A percentile compares a stretch with the other conserved stretches of the same genome.
Conservation (phyloP, 2,797 vertebrate genomes). For the Coranthus polyacanthus region DNA sequence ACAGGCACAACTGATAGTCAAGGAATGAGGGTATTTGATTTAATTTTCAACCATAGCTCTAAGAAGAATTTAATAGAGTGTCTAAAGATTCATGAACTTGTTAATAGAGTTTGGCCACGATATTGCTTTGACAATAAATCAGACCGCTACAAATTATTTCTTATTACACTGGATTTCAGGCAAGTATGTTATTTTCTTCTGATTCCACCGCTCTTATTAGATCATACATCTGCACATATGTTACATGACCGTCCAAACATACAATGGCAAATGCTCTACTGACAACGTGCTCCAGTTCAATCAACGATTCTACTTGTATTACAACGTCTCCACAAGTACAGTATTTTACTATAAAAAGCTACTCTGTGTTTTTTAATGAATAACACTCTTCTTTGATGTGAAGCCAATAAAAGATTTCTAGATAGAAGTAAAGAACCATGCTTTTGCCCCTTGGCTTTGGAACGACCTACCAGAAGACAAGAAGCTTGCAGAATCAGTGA, state of each 20-base stretch:
- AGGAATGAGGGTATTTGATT: background rate
- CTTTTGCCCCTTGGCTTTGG: too few relatives aligned
- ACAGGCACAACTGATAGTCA: too few relatives aligned
- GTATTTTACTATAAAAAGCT: too few relatives aligned
- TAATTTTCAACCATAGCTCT: background rate
- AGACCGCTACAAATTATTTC: background rate
- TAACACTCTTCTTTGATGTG: too few relatives aligned
- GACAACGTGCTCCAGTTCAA: background rate
- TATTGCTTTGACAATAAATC: conserved; percentile 20
- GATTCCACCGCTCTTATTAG: too few relatives aligned
- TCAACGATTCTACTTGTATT: too few relatives aligned
- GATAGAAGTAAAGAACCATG: too few relatives aligned
- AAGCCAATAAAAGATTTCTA: too few relatives aligned
- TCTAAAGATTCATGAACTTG: conserved; percentile 23
- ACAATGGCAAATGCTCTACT: background rate
- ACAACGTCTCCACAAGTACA: too few relatives aligned
- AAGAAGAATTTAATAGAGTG: background rate
- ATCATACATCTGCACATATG: background rate
- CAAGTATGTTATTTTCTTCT: conserved; percentile 16
- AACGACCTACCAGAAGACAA: too few relatives aligned
- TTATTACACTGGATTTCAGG: background rate
- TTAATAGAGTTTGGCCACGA: conserved; percentile 12
- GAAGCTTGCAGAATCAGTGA: too few relatives aligned
- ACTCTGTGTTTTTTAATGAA: too few relatives aligned
- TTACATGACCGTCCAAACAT: background rate